These are phyloP conservation scores for Trachelus iudaicus DNA, from an alignment of 2,888 invertebrate genomes.

Conservation along the genomic window DNA sequence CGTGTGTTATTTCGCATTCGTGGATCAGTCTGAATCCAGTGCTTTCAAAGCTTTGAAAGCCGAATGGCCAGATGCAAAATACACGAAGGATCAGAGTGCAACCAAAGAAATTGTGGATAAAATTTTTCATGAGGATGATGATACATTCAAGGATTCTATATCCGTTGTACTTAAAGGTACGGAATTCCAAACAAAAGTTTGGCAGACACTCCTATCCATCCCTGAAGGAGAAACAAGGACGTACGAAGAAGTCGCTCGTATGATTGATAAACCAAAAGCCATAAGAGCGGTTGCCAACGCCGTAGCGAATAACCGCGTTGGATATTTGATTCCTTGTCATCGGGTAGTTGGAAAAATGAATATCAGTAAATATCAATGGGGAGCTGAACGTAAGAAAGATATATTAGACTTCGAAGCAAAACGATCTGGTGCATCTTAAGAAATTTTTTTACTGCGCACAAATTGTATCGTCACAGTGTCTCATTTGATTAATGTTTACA, in stretches of 20 bases:
- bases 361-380: conserved; percentile 48
- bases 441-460: neutral
- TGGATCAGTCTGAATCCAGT: conserved; percentile 25
- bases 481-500: neutral
- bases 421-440: neutral
- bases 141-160: conserved; percentile 17
- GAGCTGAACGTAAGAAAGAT: conserved; percentile 36
- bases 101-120: conserved; percentile 25
- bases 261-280: conserved; percentile 46
- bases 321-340: conserved; percentile 56
- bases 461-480: neutral
- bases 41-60: conserved; percentile 31
- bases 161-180: conserved; percentile 49
- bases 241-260: conserved; percentile 47
- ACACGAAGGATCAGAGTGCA: conserved; percentile 12
- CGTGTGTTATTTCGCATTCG: conserved; percentile 44
- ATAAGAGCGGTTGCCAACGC: conserved; percentile 51
- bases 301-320: conserved; percentile 47
- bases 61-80: conserved; percentile 39
- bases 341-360: conserved; percentile 48
- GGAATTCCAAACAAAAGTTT: conserved; percentile 54
- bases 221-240: conserved; percentile 39
- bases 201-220: conserved; percentile 45
- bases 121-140: conserved; percentile 29
- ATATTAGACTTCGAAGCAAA: conserved; percentile 41